Percentiles rank a stretch among this genome's conserved stretches.
Conservation (phyloP, 2,113 vertebrate genomes). For the Vulpes lagopus region DNA sequence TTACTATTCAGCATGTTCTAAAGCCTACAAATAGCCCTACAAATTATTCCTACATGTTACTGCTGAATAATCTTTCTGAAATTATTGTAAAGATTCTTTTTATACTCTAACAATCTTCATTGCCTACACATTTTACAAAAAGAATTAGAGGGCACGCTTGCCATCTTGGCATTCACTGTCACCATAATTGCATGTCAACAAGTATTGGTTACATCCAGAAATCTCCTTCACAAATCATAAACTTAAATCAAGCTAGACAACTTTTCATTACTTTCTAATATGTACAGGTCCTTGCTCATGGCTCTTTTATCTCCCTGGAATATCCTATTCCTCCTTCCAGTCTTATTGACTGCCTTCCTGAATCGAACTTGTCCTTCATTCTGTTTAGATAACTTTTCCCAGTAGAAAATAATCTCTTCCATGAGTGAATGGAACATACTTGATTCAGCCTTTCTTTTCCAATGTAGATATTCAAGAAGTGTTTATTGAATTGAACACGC, state of each 20-base stretch:
- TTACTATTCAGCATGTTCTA: background rate
- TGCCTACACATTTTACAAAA: background rate
- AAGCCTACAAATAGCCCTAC: background rate
- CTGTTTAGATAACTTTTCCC: background rate
- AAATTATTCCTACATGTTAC: background rate
- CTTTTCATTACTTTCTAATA: background rate
- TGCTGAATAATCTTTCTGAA: conserved; percentile 39
- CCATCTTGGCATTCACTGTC: background rate
- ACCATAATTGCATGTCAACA: background rate
- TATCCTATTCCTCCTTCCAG: rapidly evolving
- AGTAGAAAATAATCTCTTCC: background rate
- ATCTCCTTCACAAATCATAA: background rate
- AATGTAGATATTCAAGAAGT: background rate
- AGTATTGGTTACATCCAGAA: background rate
- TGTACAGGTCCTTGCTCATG: background rate
- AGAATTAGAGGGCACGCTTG: background rate
- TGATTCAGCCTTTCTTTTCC: background rate
- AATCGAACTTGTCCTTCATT: background rate
- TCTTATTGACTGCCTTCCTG: background rate
- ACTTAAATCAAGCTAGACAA: background rate
- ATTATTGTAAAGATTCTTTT: background rate
- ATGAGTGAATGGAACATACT: background rate
- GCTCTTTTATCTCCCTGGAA: background rate
- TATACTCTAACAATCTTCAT: background rate
- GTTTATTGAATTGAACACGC: background rate